Percentiles rank a stretch among this genome's conserved stretches.
Conservation (phyloP, 2,888 invertebrate species). For the Pyrocoelia pectoralis region DNA sequence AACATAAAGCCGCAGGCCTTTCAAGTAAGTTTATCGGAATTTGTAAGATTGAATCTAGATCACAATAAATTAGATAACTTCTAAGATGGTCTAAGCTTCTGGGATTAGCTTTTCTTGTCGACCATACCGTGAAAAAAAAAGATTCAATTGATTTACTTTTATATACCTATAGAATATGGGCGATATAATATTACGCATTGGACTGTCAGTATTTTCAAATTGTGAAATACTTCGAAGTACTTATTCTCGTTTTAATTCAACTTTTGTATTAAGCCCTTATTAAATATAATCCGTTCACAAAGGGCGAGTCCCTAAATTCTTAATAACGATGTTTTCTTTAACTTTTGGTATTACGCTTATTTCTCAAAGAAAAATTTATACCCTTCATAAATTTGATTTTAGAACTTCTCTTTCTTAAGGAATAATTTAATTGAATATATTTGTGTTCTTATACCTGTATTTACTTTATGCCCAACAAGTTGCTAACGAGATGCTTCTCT, state of each 20-base stretch:
- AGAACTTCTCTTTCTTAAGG: too few species aligned
- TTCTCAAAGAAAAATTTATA: too few species aligned
- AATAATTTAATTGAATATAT: too few species aligned
- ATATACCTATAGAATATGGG: too few species aligned
- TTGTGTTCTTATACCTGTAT: too few species aligned
- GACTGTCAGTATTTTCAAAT: too few species aligned
- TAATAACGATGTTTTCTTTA: constrained; percentile 18
- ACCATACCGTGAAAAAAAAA: constrained; percentile 23
- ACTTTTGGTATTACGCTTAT: constrained; percentile 16
- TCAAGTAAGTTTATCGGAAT: constrained; percentile 40
- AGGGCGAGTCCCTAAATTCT: constrained; percentile 16
- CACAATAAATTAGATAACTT: constrained; percentile 44
- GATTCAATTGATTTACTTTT: constrained; percentile 27
- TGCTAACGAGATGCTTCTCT: too few species aligned
- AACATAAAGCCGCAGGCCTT: constrained; percentile 35
- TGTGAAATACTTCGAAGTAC: too few species aligned
- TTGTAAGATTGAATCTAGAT: constrained; percentile 45
- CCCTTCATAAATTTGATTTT: too few species aligned
- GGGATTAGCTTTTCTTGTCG: constrained; percentile 30
- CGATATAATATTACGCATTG: too few species aligned
- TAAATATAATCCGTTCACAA: constrained; percentile 19
- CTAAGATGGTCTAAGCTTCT: constrained; percentile 31
- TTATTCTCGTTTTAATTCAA: not conserved
- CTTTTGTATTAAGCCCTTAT: constrained; percentile 16
- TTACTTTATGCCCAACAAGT: too few species aligned